These are phyloP conservation scores for Sparus aurata DNA, from an alignment of 2,797 vertebrate species.

Conservation along the genomic window DNA sequence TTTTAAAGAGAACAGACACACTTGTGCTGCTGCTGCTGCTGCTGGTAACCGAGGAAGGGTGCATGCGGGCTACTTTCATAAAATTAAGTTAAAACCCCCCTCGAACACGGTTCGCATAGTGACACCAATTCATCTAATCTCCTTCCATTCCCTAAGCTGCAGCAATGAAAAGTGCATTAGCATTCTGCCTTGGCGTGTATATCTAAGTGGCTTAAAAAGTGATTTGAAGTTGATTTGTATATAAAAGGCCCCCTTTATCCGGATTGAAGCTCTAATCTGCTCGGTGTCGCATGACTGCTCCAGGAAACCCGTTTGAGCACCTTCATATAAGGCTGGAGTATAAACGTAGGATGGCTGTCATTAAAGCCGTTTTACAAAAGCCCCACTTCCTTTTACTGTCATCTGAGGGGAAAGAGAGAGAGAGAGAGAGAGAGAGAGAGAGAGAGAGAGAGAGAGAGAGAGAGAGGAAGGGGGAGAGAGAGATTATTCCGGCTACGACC, in stretches of 20 bases:
- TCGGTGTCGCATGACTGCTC: slow-evolving; percentile 91
- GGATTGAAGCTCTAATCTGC: slow-evolving; percentile 92
- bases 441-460: slow-evolving; percentile 48
- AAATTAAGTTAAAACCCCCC: slow-evolving; percentile 87
- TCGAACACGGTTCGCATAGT: slow-evolving; percentile 83
- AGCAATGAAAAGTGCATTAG: slow-evolving; percentile 92
- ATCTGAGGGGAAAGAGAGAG: slow-evolving; percentile 33
- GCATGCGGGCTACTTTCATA: slow-evolving; percentile 75
- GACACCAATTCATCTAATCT: slow-evolving; percentile 89
- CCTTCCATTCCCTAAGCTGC: slow-evolving; percentile 86
- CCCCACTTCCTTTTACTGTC: slow-evolving; percentile 86
- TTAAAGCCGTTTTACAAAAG: slow-evolving; percentile 87
- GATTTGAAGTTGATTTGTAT: slow-evolving; percentile 95
- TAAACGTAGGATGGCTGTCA: slow-evolving; percentile 85
- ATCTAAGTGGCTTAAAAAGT: slow-evolving; percentile 94
- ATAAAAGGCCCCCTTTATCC: slow-evolving; percentile 92
- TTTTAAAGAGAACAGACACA: slow-evolving; percentile 21
- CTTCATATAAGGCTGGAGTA: slow-evolving; percentile 85
- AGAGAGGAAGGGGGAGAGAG: slow-evolving; percentile 25
- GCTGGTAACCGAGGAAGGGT: slow-evolving; percentile 34
- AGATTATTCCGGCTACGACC: slow-evolving; percentile 62
- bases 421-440: slow-evolving; percentile 1
- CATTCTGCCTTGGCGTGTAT: slow-evolving; percentile 90
- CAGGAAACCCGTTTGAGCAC: slow-evolving; percentile 89
- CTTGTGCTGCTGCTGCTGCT: neutral